Percentiles rank a stretch among this genome's conserved stretches.
phyloP scores from a whole-genome alignment of 2,888 invertebrate species.

The Ariolimax columbianus region DNA sequence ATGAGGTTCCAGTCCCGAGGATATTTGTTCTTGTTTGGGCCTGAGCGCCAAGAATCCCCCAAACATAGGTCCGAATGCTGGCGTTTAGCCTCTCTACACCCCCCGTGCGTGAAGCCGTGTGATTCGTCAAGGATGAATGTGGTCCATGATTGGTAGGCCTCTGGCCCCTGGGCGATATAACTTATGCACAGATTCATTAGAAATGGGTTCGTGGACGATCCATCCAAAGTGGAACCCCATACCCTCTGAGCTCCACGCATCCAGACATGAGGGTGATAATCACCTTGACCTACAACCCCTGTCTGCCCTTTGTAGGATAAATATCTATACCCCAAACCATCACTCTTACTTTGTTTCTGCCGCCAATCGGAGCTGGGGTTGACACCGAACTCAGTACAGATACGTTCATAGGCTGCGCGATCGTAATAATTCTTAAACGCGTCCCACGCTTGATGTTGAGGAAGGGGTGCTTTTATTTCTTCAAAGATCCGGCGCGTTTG shows the following conservation, averaged over 20 bases:
- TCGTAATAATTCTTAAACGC: not conserved
- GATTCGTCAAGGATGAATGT: slow-evolving; percentile 2
- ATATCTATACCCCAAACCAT: too few relatives aligned
- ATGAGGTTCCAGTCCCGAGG: not conserved
- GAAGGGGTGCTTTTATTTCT: not conserved
- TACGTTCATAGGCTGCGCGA: not conserved
- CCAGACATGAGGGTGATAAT: too few relatives aligned
- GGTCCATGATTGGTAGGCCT: not conserved
- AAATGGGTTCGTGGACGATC: too few relatives aligned
- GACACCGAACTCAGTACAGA: not conserved
- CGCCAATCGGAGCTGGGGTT: not conserved
- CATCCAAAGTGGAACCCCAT: too few relatives aligned
- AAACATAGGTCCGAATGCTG: not conserved
- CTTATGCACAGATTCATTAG: not conserved
- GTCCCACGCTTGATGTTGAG: not conserved
- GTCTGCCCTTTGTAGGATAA: too few relatives aligned
- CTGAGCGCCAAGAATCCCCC: not conserved
- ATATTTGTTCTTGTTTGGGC: not conserved
- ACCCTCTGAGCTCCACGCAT: too few relatives aligned
- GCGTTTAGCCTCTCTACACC: not conserved
- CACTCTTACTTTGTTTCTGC: too few relatives aligned
- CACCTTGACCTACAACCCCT: too few relatives aligned
- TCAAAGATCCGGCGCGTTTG: not conserved
- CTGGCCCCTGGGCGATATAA: not conserved
- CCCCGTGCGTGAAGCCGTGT: not conserved